These are phyloP conservation scores for Drosophila ezoana DNA, from an alignment of 2,888 invertebrate species.

Conservation along the genomic window DNA sequence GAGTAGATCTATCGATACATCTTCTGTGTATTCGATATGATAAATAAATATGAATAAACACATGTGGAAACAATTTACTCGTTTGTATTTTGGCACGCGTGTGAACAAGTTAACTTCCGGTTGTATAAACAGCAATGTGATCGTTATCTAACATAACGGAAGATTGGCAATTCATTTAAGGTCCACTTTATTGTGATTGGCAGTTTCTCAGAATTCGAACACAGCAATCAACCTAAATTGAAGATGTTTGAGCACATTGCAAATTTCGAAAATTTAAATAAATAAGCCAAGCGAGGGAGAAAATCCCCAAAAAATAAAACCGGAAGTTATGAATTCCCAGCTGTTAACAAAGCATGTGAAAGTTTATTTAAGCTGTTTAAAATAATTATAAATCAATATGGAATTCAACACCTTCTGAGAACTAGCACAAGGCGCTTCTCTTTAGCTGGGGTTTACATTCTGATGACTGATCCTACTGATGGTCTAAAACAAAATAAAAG, in stretches of 20 bases:
- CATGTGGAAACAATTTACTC: conserved; percentile 10
- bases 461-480: no score
- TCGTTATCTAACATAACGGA: conserved; percentile 44
- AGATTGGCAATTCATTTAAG: conserved; percentile 42
- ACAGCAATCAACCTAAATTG: conserved; percentile 11
- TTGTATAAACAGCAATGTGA: conserved; percentile 16
- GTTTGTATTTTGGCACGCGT: conserved; percentile 41
- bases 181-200: conserved; percentile 35
- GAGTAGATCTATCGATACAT: neutral
- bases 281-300: neutral
- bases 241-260: neutral
- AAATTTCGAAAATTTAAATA: neutral
- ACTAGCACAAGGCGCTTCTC: no score
- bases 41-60: neutral
- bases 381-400: conserved; percentile 1
- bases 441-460: no score
- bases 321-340: conserved; percentile 5
- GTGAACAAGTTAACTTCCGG: conserved; percentile 43
- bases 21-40: neutral
- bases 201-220: conserved; percentile 23
- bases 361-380: conserved; percentile 8
- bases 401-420: no score
- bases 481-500: no score
- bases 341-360: conserved; percentile 5
- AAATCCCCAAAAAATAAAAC: conserved; percentile 5